Percentiles rank a stretch among this genome's conserved stretches.
Evolutionary conservation across 2,888 invertebrate species (phyloP).

Genomic region (Phrixothrix hirtus): DNA sequence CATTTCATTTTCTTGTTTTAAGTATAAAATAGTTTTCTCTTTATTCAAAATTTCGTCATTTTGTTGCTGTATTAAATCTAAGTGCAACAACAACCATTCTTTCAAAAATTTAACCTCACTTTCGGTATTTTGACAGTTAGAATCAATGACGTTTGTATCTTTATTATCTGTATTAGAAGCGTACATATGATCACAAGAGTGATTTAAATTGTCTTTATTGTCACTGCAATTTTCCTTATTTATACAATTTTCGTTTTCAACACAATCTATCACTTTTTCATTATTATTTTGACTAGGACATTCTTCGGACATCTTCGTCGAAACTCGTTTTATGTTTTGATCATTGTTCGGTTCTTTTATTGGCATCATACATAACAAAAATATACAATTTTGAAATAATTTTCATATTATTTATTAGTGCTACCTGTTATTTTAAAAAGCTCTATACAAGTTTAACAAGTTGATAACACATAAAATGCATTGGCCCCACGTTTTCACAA

Average conservation of each 20-base stretch:
- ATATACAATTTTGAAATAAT: constrained; percentile 21
- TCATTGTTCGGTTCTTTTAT: constrained; percentile 47
- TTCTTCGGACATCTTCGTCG: constrained; percentile 57
- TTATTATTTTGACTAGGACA: constrained; percentile 50
- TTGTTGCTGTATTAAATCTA: constrained; percentile 89
- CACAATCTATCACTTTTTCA: constrained; percentile 48
- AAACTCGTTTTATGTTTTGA: constrained; percentile 54
- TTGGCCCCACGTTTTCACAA: not conserved
- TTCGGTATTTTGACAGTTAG: constrained; percentile 53
- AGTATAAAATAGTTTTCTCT: constrained; percentile 73
- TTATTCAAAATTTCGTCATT: constrained; percentile 80
- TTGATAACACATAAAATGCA: no score
- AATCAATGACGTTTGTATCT: constrained; percentile 33
- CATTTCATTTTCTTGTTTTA: constrained; percentile 78
- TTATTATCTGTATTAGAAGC: constrained; percentile 62
- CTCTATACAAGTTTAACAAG: no score
- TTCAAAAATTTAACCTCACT: constrained; percentile 72
- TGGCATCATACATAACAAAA: constrained; percentile 28
- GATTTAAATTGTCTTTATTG: constrained; percentile 62
- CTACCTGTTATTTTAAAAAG: constrained; percentile 2
- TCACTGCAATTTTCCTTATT: constrained; percentile 33
- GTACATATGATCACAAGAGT: constrained; percentile 75
- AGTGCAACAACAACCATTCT: constrained; percentile 78
- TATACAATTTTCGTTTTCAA: constrained; percentile 43
- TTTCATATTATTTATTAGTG: constrained; percentile 18